Evolutionary conservation across 1,140 invertebrate species (phyloP), one percentile per base, ranked within the genome.

Genomic region (Drosophila murphyi): DNA sequence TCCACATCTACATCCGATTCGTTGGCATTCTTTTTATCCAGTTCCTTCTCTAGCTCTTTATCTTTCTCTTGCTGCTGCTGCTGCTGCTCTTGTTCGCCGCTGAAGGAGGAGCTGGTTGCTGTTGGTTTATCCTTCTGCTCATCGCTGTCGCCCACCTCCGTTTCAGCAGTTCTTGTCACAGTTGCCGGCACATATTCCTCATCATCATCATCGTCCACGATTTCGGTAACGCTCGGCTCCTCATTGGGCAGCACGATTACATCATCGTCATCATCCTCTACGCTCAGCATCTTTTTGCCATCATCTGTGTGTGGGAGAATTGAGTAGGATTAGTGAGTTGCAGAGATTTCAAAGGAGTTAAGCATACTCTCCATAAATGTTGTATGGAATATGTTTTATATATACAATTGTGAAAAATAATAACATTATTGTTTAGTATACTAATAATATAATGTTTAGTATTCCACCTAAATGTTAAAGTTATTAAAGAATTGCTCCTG

Each of bases 1-100:
- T 92, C 90, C 8, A 92, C 88, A 82, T 92, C 90, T 6, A 92
- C 88, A 82, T 92, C 92, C 2, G 90, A 92, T 54, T 92, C 92
- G 28, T 82, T 92, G 43, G 86, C 92, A 60, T 70, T 74, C 3
- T 65, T 74, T 3, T 20, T 20, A 20, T 20, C 20, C 20, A 20
- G 20, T 20, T 60, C 41, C 39, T 57, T 65, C 3, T 64, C 52
- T 52, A 56, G 29, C 20, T 71, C 71, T 7, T 83, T 68, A 4
- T 54, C 29, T n/a, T 39, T 56, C 5, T 61, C 63, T 2, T 37
- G n/a, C 43, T 76, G 4, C 12, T 6, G 52, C 12, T 6, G 52
- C 70, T 52, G 61, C n/a, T 56, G 62, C 62, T 57, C 68, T 54
- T 57, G 61, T 50, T 60, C 55, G 2, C 8, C 47, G 37, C 7